A percentile compares a stretch with the other conserved stretches of the same genome.
Conservation (phyloP, 1,140 invertebrate species). For the Orius insidiosus region DNA sequence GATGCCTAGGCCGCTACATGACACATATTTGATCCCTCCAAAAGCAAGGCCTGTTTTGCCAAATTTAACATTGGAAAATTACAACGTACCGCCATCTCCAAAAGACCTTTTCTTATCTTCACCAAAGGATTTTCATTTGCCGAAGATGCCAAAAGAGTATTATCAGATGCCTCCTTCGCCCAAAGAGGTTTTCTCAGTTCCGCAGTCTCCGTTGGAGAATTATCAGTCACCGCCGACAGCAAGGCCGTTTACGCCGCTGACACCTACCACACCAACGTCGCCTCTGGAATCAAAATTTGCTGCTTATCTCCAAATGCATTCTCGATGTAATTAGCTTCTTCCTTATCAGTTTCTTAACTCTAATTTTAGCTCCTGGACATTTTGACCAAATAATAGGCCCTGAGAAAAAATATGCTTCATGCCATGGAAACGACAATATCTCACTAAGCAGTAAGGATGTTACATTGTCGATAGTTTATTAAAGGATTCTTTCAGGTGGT, state of each 20-base stretch:
- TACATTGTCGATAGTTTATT: background rate
- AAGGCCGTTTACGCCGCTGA: conserved; percentile 17
- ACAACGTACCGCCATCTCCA: background rate
- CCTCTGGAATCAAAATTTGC: conserved; percentile 24
- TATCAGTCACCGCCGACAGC: conserved; percentile 26
- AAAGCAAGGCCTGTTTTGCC: conserved; percentile 27
- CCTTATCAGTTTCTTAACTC: conserved; percentile 3
- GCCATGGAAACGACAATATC: conserved; percentile 9
- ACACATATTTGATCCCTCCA: conserved; percentile 33
- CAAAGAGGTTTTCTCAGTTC: conserved; percentile 5
- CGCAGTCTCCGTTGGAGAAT: conserved; percentile 23
- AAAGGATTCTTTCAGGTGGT: conserved; percentile 9
- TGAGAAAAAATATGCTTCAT: conserved; percentile 13
- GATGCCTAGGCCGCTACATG: conserved; percentile 31
- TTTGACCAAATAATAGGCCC: conserved; percentile 9
- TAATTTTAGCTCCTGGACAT: conserved; percentile 1
- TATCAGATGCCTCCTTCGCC: background rate
- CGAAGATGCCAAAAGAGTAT: too few species aligned
- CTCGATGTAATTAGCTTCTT: conserved; percentile 26
- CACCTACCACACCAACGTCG: conserved; percentile 19
- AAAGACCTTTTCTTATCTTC: background rate
- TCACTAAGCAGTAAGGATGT: conserved; percentile 11
- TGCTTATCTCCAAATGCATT: conserved; percentile 35
- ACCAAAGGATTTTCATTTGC: background rate
- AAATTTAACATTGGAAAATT: background rate